phyloP scores from a whole-genome alignment of 2,888 invertebrate species.

The Dichetophora obliterata region DNA sequence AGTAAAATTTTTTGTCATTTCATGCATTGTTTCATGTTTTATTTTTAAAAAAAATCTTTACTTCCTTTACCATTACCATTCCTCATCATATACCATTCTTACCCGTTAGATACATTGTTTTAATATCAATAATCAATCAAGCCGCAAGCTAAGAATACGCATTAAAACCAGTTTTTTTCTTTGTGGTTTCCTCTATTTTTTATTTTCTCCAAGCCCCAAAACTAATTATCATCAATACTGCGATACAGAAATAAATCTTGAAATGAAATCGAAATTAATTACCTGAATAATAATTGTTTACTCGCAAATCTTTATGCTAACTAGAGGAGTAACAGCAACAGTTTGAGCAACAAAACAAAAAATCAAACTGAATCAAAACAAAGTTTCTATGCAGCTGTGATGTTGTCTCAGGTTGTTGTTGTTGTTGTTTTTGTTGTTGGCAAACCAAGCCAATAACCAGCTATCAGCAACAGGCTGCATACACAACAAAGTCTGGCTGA shows the following conservation, averaged over 20 bases:
- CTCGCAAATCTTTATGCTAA: conserved; percentile 39
- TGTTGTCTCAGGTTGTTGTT: not conserved
- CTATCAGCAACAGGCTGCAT: not conserved
- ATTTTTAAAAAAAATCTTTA: too few relatives aligned
- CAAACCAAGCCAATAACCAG: not conserved
- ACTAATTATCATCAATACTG: conserved; percentile 5
- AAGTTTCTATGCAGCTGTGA: conserved; percentile 27
- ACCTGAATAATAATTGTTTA: conserved; percentile 65
- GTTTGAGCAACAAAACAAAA: conserved; percentile 35
- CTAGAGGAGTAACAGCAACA: conserved; percentile 26
- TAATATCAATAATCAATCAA: too few relatives aligned
- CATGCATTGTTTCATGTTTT: too few relatives aligned
- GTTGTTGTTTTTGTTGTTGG: not conserved
- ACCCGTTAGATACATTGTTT: too few relatives aligned
- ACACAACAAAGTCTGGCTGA: not conserved
- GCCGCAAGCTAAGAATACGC: too few relatives aligned
- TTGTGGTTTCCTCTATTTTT: too few relatives aligned
- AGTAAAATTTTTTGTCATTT: too few relatives aligned
- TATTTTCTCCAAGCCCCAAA: too few relatives aligned
- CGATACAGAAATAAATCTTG: conserved; percentile 16
- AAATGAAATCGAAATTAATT: conserved; percentile 62
- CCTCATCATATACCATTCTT: too few relatives aligned
- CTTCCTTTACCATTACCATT: too few relatives aligned
- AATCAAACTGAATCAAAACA: conserved; percentile 30
- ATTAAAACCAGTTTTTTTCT: too few relatives aligned